phyloP scores from a whole-genome alignment of 2,888 invertebrate species.

The Plagodis dolabraria region DNA sequence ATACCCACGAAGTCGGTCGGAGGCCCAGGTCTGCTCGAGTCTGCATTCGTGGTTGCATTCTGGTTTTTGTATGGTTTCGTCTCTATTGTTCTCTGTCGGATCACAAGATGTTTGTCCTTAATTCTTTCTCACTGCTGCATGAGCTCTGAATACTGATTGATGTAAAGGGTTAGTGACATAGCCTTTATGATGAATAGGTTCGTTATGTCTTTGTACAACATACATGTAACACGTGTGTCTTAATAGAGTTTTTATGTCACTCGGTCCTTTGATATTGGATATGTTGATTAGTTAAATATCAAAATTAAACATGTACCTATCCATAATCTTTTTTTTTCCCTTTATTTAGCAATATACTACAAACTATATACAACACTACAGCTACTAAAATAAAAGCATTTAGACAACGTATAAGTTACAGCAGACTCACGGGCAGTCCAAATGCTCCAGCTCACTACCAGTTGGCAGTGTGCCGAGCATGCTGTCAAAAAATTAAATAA shows the following conservation, averaged over 20 bases:
- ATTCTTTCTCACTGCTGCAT: constrained; percentile 79
- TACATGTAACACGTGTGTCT: constrained; percentile 13
- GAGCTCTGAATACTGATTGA: constrained; percentile 75
- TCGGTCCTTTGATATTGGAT: too few relatives aligned
- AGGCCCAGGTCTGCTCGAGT: constrained; percentile 59
- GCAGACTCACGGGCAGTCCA: too few relatives aligned
- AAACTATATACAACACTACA: too few relatives aligned
- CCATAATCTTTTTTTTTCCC: too few relatives aligned
- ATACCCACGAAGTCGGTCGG: constrained; percentile 60
- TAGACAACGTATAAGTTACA: too few relatives aligned
- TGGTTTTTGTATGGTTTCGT: constrained; percentile 69
- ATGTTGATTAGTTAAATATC: too few relatives aligned
- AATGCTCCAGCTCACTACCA: too few relatives aligned
- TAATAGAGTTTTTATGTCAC: constrained; percentile 2
- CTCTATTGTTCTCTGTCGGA: constrained; percentile 79
- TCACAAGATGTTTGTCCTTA: constrained; percentile 78
- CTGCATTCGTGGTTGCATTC: constrained; percentile 65
- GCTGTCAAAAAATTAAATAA: too few relatives aligned
- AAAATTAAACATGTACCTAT: too few relatives aligned
- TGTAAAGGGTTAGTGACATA: constrained; percentile 43
- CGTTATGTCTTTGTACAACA: constrained; percentile 9
- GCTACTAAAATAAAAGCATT: too few relatives aligned
- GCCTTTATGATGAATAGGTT: constrained; percentile 25
- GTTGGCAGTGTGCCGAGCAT: too few relatives aligned
- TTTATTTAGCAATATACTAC: too few relatives aligned